These are phyloP conservation scores for Acanthosepion esculentum DNA, from an alignment of 2,888 invertebrate species.

Conservation along the genomic window DNA sequence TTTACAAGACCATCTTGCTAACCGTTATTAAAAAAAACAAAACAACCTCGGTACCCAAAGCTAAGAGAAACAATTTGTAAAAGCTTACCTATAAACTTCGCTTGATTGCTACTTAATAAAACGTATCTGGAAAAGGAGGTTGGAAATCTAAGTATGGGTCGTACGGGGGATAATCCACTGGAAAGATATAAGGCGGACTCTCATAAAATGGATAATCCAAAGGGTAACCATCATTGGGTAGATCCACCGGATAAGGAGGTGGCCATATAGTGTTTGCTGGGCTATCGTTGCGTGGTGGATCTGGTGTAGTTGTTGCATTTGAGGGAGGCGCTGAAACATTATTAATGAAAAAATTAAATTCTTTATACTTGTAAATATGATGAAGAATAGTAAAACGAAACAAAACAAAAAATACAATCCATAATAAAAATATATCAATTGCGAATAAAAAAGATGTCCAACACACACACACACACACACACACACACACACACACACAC, in stretches of 20 bases:
- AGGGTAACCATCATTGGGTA: not conserved
- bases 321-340: not conserved
- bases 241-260: not conserved
- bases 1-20: too few relatives aligned
- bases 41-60: too few relatives aligned
- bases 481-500: too few relatives aligned
- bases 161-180: not conserved
- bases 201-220: not conserved
- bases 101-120: not conserved
- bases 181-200: not conserved
- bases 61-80: too few relatives aligned
- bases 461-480: too few relatives aligned
- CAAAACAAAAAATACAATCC: not conserved
- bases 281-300: not conserved
- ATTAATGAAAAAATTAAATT: not conserved
- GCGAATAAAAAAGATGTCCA: not conserved
- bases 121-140: not conserved
- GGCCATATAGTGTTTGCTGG: not conserved
- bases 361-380: not conserved
- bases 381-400: not conserved
- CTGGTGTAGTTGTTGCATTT: not conserved
- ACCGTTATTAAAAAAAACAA: too few relatives aligned
- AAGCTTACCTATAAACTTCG: too few relatives aligned
- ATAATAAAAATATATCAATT: not conserved
- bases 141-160: not conserved